phyloP scores from a whole-genome alignment of 2,888 invertebrate genomes.

The Noctua comes region DNA sequence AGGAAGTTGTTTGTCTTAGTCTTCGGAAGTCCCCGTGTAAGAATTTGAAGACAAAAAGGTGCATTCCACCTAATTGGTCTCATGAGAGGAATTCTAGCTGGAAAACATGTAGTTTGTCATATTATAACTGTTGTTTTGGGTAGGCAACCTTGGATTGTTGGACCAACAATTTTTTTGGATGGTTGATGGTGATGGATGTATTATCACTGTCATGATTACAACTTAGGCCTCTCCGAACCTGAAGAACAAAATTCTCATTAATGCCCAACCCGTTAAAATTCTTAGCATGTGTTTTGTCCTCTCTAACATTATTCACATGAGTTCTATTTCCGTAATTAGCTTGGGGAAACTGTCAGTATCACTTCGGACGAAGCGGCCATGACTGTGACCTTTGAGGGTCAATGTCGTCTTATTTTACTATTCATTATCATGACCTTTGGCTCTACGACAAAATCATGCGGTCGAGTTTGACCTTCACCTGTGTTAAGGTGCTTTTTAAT shows the following conservation, averaged over 20 bases:
- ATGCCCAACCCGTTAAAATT: background rate
- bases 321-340: conserved; percentile 49
- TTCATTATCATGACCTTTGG: conserved; percentile 53
- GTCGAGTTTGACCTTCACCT: conserved; percentile 45
- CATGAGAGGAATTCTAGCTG: background rate
- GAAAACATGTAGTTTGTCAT: background rate
- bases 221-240: background rate
- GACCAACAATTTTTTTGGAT: background rate
- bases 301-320: conserved; percentile 13
- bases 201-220: background rate
- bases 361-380: conserved; percentile 46
- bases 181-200: background rate
- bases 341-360: conserved; percentile 32
- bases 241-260: background rate
- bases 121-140: background rate
- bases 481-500: conserved; percentile 22
- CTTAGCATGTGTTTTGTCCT: conserved; percentile 3
- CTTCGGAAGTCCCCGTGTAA: conserved; percentile 19
- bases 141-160: background rate
- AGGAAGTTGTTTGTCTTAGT: conserved; percentile 39
- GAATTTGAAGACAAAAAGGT: background rate
- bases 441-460: conserved; percentile 49
- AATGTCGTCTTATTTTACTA: conserved; percentile 49
- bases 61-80: conserved; percentile 1
- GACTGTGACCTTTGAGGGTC: conserved; percentile 55